These are phyloP conservation scores for Choloepus didactylus DNA, from an alignment of 2,797 vertebrate species.

Conservation along the genomic window DNA sequence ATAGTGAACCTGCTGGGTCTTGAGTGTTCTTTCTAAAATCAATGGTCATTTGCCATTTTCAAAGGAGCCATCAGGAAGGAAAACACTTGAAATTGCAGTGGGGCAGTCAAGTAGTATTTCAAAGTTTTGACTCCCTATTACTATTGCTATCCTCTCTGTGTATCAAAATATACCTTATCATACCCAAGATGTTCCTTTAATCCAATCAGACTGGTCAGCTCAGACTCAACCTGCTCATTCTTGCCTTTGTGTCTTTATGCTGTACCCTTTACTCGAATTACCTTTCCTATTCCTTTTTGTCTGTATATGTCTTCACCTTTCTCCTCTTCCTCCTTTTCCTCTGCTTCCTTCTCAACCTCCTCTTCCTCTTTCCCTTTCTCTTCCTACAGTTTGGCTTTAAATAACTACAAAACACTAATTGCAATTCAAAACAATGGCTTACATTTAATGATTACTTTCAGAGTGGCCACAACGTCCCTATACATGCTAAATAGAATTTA, in stretches of 20 bases:
- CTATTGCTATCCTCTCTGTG: not conserved
- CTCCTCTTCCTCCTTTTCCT: not conserved
- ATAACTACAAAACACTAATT: not conserved
- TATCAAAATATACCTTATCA: not conserved
- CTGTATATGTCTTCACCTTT: not conserved
- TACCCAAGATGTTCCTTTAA: not conserved
- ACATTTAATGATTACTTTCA: conserved; percentile 19
- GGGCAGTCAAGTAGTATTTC: not conserved
- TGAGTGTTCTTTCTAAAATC: conserved; percentile 34
- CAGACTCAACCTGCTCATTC: not conserved
- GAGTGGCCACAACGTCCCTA: not conserved
- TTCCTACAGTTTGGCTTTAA: not conserved
- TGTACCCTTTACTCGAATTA: not conserved
- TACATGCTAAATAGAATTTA: conserved; percentile 7
- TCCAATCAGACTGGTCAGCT: not conserved
- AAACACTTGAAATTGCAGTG: not conserved
- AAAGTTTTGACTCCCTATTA: conserved; percentile 25
- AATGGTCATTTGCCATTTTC: conserved; percentile 7
- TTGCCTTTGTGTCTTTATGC: conserved; percentile 24
- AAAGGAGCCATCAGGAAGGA: not conserved
- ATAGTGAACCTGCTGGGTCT: not conserved
- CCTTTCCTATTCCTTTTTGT: not conserved
- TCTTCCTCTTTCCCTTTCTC: not conserved
- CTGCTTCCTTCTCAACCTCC: not conserved
- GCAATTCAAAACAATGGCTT: conserved; percentile 19